Conservation (phyloP, 2,888 invertebrate species). For the Litoditis marina region DNA sequence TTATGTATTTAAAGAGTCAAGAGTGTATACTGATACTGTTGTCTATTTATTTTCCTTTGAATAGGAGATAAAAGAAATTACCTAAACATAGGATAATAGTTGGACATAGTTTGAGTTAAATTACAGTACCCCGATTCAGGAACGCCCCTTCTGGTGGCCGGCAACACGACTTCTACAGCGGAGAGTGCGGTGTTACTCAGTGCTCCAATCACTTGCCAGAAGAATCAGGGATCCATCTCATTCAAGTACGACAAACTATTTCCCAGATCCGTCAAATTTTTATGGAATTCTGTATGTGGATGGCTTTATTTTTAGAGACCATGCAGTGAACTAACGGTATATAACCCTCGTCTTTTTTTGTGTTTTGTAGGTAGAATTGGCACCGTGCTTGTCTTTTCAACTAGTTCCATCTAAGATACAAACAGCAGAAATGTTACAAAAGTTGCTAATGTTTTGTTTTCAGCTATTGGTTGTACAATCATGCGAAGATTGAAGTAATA, state of each 20-base stretch:
- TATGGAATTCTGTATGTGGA: no score
- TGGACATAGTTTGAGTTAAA: no score
- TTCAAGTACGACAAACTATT: conserved; percentile 50
- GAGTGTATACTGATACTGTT: no score
- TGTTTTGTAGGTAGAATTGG: no score
- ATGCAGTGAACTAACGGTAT: background rate
- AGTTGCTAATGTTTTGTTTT: no score
- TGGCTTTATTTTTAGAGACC: no score
- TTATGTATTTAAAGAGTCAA: no score
- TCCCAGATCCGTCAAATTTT: no score
- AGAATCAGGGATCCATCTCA: conserved; percentile 45
- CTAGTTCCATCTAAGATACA: no score
- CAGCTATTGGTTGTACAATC: conserved; percentile 60
- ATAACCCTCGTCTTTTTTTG: background rate
- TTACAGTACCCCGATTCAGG: conserved; percentile 25
- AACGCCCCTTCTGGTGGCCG: conserved; percentile 53
- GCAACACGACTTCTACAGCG: conserved; percentile 53
- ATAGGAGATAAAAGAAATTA: background rate
- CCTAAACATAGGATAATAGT: background rate
- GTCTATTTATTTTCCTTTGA: no score
- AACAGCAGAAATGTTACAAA: no score
- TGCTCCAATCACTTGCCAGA: conserved; percentile 59
- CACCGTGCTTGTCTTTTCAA: no score
- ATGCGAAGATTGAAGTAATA: conserved; percentile 56
- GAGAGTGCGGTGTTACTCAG: conserved; percentile 55